Conservation (phyloP, 1,140 invertebrate species). For the Leguminivora glycinivorella region DNA sequence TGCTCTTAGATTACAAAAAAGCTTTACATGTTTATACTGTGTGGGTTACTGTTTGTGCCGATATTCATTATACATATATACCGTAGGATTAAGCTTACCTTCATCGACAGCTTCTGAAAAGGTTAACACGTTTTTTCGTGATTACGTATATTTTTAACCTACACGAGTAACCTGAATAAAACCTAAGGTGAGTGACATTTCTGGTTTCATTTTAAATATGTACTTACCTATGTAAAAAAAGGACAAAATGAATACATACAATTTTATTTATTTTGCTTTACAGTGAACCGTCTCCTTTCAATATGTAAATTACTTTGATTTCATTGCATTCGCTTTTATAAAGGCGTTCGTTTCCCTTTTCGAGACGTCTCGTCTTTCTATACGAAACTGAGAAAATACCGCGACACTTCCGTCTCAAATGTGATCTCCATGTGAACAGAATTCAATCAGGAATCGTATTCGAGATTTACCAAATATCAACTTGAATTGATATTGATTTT, state of each 20-base stretch:
- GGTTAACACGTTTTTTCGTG: background rate
- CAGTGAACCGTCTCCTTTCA: background rate
- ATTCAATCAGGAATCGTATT: background rate
- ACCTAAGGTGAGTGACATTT: background rate
- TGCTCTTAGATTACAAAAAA: too few relatives aligned
- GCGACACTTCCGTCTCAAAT: background rate
- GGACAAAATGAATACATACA: background rate
- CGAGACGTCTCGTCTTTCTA: background rate
- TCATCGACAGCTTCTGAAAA: background rate
- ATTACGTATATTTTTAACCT: background rate
- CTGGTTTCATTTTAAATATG: background rate
- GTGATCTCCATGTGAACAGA: background rate
- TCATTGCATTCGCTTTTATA: background rate
- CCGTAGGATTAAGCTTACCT: background rate
- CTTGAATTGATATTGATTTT: too few relatives aligned
- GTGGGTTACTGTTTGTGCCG: constrained; percentile 11
- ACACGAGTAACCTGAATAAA: background rate
- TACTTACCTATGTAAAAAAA: background rate
- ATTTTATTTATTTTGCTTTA: background rate
- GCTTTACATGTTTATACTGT: constrained; percentile 21
- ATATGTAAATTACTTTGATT: background rate
- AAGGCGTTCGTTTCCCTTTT: background rate
- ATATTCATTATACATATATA: background rate
- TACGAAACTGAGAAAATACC: background rate
- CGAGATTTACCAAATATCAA: too few relatives aligned